Percentiles rank a stretch among this genome's conserved stretches.
Evolutionary conservation across 2,113 vertebrate species (phyloP).

Genomic region (Sylvia atricapilla): DNA sequence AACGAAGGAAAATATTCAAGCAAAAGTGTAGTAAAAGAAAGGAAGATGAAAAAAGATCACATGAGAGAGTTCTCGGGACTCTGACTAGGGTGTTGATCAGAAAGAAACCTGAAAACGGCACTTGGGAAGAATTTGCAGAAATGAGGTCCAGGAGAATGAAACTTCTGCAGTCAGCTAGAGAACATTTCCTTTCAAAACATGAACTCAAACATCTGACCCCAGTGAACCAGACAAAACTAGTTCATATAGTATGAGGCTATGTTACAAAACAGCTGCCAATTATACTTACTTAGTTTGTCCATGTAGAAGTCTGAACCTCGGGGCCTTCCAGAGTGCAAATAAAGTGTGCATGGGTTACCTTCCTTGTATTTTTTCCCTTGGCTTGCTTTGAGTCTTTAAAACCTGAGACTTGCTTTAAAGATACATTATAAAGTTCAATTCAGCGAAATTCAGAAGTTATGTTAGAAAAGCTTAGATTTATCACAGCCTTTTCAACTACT

Average conservation of each 20-base stretch:
- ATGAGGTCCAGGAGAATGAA: not conserved
- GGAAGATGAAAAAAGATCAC: not conserved
- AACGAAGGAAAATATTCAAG: not conserved
- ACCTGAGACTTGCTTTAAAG: not conserved
- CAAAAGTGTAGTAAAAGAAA: not conserved
- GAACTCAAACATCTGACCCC: not conserved
- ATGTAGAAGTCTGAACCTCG: not conserved
- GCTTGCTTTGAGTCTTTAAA: not conserved
- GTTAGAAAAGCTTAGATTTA: not conserved
- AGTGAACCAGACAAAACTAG: not conserved
- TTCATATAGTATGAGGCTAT: not conserved
- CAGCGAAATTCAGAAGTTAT: not conserved
- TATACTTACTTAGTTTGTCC: not conserved
- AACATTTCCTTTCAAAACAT: not conserved
- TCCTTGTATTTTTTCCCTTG: not conserved
- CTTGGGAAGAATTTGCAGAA: not conserved
- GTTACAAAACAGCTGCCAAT: not conserved
- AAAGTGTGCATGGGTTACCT: not conserved
- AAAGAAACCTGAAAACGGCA: not conserved
- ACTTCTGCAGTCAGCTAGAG: not conserved
- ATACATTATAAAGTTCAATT: not conserved
- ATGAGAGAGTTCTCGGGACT: not conserved
- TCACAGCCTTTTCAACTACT: not conserved
- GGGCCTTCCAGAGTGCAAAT: not conserved
- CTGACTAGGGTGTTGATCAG: not conserved